A percentile compares a stretch with the other conserved stretches of the same genome.
These are phyloP conservation scores for Pyralis farinalis DNA, from an alignment of 2,888 invertebrate species.

Conservation along the genomic window DNA sequence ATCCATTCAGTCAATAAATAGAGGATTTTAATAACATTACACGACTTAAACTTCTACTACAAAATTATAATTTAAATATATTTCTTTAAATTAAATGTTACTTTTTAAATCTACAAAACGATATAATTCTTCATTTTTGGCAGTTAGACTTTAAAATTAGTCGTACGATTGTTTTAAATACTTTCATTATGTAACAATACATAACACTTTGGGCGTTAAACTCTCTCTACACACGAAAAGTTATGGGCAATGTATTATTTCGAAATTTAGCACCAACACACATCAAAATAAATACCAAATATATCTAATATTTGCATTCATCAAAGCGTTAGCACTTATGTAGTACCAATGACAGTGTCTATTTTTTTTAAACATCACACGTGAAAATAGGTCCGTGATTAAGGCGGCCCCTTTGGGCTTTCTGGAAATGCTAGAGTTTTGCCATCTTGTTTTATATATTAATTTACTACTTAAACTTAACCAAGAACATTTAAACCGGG, in stretches of 20 bases:
- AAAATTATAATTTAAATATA: slow-evolving; percentile 28
- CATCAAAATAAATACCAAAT: neutral
- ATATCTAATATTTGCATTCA: no score
- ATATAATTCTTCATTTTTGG: slow-evolving; percentile 42
- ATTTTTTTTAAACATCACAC: no score
- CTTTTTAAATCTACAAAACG: slow-evolving; percentile 28
- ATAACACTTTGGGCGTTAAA: slow-evolving; percentile 28
- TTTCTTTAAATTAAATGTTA: slow-evolving; percentile 26
- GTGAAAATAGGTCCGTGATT: no score
- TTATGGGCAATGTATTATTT: neutral
- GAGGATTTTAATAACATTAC: slow-evolving; percentile 15
- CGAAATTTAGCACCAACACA: slow-evolving; percentile 40
- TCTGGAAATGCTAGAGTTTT: no score
- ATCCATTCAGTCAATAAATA: slow-evolving; percentile 20
- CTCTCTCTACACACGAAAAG: slow-evolving; percentile 1
- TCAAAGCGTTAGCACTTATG: no score
- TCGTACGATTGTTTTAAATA: slow-evolving; percentile 9
- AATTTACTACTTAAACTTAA: no score
- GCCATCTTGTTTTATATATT: no score
- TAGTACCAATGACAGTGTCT: no score
- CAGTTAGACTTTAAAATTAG: slow-evolving; percentile 36
- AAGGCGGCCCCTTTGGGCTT: no score
- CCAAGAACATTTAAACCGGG: no score
- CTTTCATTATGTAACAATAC: slow-evolving; percentile 14
- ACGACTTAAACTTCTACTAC: slow-evolving; percentile 23